These are phyloP conservation scores for Odontothrips loti DNA, from an alignment of 2,888 invertebrate genomes.

Conservation along the genomic window DNA sequence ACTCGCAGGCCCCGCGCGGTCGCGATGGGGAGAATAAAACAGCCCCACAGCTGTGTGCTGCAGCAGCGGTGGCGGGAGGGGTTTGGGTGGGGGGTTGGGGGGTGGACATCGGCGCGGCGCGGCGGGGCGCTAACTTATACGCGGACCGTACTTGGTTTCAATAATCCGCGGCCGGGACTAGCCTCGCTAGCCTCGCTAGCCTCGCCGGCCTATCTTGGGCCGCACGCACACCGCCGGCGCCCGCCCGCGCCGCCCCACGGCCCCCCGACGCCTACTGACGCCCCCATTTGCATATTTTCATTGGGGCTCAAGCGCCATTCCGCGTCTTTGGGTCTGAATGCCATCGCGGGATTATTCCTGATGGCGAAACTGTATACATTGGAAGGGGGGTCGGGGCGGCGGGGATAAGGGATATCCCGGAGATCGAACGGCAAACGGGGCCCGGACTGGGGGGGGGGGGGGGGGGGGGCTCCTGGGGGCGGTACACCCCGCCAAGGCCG, in stretches of 20 bases:
- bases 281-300: conserved; percentile 24
- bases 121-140: background rate
- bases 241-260: background rate
- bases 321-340: conserved; percentile 21
- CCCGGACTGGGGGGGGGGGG: background rate
- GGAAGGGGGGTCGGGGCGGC: background rate
- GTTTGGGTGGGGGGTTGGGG: background rate
- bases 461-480: background rate
- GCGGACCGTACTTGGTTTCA: conserved; percentile 8
- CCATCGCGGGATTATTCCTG: conserved; percentile 25
- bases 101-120: background rate
- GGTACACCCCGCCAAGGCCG: too few species aligned
- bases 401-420: background rate
- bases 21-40: too few species aligned
- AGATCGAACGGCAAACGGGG: background rate
- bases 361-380: conserved; percentile 21
- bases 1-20: too few species aligned
- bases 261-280: conserved; percentile 6
- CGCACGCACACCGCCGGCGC: background rate
- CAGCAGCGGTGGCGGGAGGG: too few species aligned
- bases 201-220: background rate
- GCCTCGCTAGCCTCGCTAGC: background rate
- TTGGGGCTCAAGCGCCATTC: conserved; percentile 23
- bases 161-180: background rate
- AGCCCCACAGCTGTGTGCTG: too few species aligned